Conservation (phyloP, 2,113 vertebrate species). For the Siniperca chuatsi region DNA sequence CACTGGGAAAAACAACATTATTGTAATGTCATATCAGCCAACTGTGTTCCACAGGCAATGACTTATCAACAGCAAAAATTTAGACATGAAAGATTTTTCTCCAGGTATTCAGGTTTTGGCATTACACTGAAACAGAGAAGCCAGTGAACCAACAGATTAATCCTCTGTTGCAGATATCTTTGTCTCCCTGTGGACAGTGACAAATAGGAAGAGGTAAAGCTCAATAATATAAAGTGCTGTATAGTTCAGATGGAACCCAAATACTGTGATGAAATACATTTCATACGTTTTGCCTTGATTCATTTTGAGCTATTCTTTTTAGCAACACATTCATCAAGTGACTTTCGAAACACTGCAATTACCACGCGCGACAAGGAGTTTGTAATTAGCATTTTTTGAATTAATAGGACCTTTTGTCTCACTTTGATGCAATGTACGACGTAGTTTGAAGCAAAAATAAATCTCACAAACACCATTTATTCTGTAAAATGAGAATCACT, state of each 20-base stretch:
- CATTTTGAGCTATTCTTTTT: constrained; percentile 42
- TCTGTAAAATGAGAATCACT: constrained; percentile 26
- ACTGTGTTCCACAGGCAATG: not conserved
- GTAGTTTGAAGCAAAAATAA: constrained; percentile 29
- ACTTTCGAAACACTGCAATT: constrained; percentile 32
- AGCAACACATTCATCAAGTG: constrained; percentile 48
- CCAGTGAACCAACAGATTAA: constrained; percentile 24
- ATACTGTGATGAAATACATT: constrained; percentile 50
- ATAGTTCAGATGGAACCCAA: constrained; percentile 29
- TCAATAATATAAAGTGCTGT: constrained; percentile 48
- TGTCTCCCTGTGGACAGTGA: constrained; percentile 57
- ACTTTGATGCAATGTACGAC: constrained; percentile 28
- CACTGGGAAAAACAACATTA: not conserved
- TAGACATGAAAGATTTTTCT: constrained; percentile 20
- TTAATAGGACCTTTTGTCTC: constrained; percentile 31
- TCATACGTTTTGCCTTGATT: constrained; percentile 50
- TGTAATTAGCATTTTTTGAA: constrained; percentile 39
- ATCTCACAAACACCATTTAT: constrained; percentile 27
- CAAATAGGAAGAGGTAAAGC: constrained; percentile 44
- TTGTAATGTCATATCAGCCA: not conserved
- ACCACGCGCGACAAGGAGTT: not conserved
- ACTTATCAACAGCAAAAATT: constrained; percentile 3
- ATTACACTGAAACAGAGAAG: constrained; percentile 26
- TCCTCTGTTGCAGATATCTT: constrained; percentile 38
- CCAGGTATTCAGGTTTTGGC: constrained; percentile 26